A percentile compares a stretch with the other conserved stretches of the same genome.
Evolutionary conservation across 2,888 invertebrate species (phyloP).

Genomic region (Lamellibrachia columna): DNA sequence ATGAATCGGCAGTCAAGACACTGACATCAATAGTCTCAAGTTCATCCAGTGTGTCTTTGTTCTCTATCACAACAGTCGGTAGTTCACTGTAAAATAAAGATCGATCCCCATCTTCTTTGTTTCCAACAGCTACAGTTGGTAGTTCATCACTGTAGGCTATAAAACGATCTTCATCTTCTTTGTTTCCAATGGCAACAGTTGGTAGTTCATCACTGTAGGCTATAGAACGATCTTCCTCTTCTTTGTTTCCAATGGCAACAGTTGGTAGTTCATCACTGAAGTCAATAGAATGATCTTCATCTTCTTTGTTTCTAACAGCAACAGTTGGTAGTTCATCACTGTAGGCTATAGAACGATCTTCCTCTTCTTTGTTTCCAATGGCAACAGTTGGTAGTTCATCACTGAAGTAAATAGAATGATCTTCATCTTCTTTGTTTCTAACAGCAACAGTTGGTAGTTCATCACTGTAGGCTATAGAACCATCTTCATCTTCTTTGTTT

Average conservation of each 20-base stretch:
- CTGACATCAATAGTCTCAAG: background rate
- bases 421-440: background rate
- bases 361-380: background rate
- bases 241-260: background rate
- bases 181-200: background rate
- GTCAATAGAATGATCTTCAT: background rate
- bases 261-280: background rate
- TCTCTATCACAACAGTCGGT: background rate
- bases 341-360: background rate
- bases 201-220: background rate
- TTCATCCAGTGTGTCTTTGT: background rate
- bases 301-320: background rate
- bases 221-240: background rate
- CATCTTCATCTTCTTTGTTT: background rate
- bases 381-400: background rate
- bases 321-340: background rate
- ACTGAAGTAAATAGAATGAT: background rate
- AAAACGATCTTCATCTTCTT: background rate
- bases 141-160: background rate
- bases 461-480: background rate
- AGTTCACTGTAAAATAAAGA: background rate
- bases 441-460: background rate
- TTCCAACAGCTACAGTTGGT: background rate
- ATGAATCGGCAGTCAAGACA: background rate
- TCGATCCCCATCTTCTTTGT: background rate